These are phyloP conservation scores for Nycticryphes semicollaris DNA, from an alignment of 2,113 vertebrate species.

Conservation along the genomic window DNA sequence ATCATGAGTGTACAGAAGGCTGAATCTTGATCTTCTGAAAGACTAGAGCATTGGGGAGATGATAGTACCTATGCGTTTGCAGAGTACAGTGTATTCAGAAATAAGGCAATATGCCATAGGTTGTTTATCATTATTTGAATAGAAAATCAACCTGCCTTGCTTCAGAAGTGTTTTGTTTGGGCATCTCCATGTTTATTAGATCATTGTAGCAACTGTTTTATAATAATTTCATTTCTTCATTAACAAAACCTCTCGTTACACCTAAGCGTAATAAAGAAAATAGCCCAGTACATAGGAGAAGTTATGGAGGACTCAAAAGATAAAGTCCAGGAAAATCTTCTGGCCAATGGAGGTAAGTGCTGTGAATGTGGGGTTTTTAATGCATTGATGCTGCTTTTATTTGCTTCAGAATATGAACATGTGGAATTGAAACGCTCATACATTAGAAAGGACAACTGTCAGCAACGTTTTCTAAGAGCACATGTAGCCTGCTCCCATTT, in stretches of 20 bases:
- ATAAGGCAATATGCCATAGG: not conserved
- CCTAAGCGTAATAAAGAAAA: constrained; percentile 86
- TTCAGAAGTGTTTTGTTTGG: not conserved
- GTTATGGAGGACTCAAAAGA: constrained; percentile 89
- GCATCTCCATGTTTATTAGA: not conserved
- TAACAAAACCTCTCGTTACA: constrained; percentile 40
- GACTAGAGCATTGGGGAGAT: not conserved
- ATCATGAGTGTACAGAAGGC: not conserved
- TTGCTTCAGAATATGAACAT: not conserved
- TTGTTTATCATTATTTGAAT: not conserved
- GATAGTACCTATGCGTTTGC: not conserved
- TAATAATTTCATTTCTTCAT: not conserved
- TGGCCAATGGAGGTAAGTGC: constrained; percentile 88
- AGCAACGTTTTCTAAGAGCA: not conserved
- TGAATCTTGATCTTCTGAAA: not conserved
- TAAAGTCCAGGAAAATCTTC: constrained; percentile 86
- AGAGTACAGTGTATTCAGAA: not conserved
- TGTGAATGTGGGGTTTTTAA: not conserved
- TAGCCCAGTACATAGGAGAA: constrained; percentile 87
- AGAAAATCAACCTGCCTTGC: not conserved
- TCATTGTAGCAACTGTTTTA: not conserved
- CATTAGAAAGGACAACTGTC: not conserved
- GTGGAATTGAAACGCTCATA: not conserved
- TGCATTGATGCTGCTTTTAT: not conserved
- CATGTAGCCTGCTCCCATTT: not conserved